These are phyloP conservation scores for Oryzaephilus surinamensis DNA, from an alignment of 1,140 invertebrate species.

Conservation along the genomic window DNA sequence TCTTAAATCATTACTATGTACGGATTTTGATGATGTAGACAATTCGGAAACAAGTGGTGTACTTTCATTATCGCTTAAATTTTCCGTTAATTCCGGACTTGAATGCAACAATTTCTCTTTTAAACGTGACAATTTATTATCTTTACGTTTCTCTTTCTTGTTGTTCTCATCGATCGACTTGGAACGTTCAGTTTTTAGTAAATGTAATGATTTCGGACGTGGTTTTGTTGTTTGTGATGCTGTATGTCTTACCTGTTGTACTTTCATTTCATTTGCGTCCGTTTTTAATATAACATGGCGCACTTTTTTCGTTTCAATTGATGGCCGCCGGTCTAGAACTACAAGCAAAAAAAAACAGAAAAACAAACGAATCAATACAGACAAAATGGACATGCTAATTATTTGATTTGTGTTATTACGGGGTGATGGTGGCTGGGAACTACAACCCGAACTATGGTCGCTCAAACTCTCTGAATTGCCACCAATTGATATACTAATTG, in stretches of 20 bases:
- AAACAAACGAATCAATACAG: background rate
- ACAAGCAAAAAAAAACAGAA: slow-evolving; percentile 4
- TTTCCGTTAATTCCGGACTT: slow-evolving; percentile 28
- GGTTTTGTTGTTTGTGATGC: slow-evolving; percentile 12
- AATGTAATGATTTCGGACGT: slow-evolving; percentile 22
- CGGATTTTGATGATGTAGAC: slow-evolving; percentile 28
- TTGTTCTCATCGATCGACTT: slow-evolving; percentile 30
- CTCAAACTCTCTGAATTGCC: slow-evolving; percentile 30
- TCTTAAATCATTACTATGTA: slow-evolving; percentile 21
- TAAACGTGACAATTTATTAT: slow-evolving; percentile 31
- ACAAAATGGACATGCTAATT: too few species aligned
- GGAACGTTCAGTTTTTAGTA: slow-evolving; percentile 24
- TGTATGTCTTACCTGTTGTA: too few species aligned
- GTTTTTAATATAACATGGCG: slow-evolving; percentile 31
- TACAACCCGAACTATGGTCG: slow-evolving; percentile 33
- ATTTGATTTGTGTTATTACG: slow-evolving; percentile 21
- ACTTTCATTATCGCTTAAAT: slow-evolving; percentile 34
- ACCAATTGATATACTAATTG: slow-evolving; percentile 31
- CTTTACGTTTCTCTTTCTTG: slow-evolving; percentile 14
- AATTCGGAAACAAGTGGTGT: slow-evolving; percentile 36
- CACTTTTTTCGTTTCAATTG: slow-evolving; percentile 16
- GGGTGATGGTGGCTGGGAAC: slow-evolving; percentile 38
- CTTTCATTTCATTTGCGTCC: slow-evolving; percentile 9
- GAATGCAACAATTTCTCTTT: slow-evolving; percentile 38
- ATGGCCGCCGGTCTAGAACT: slow-evolving; percentile 9